These are phyloP conservation scores for Chouioia cunea DNA, from an alignment of 2,888 invertebrate genomes.

Conservation along the genomic window DNA sequence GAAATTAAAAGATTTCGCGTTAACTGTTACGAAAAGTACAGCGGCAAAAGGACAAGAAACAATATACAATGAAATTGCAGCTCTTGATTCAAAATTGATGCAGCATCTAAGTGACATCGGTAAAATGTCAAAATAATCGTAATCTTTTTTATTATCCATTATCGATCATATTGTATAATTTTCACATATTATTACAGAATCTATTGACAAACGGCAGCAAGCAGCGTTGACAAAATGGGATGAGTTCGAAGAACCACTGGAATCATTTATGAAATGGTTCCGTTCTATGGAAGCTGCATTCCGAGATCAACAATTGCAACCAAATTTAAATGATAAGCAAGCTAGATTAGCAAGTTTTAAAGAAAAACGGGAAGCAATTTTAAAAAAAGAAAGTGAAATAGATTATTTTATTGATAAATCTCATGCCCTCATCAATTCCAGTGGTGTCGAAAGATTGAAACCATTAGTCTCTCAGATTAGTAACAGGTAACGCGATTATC, in stretches of 20 bases:
- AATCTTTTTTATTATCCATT: slow-evolving; percentile 13
- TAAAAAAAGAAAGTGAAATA: slow-evolving; percentile 85
- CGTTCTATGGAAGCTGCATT: slow-evolving; percentile 86
- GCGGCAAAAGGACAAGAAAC: slow-evolving; percentile 82
- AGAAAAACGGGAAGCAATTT: slow-evolving; percentile 81
- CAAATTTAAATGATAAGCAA: slow-evolving; percentile 85
- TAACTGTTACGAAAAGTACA: slow-evolving; percentile 80
- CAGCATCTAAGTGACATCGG: slow-evolving; percentile 78
- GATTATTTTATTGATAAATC: slow-evolving; percentile 91
- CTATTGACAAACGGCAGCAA: slow-evolving; percentile 80
- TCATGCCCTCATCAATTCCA: slow-evolving; percentile 86
- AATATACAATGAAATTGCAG: slow-evolving; percentile 80
- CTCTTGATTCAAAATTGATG: slow-evolving; percentile 76
- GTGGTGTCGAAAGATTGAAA: slow-evolving; percentile 87
- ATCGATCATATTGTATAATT: slow-evolving; percentile 4
- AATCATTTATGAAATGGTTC: slow-evolving; percentile 88
- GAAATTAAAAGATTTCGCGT: slow-evolving; percentile 76
- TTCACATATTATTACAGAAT: slow-evolving; percentile 65
- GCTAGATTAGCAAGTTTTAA: slow-evolving; percentile 79
- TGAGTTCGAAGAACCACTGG: slow-evolving; percentile 85
- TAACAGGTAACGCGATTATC: slow-evolving; percentile 71
- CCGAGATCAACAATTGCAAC: slow-evolving; percentile 87
- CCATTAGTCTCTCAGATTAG: slow-evolving; percentile 91
- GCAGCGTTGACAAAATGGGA: slow-evolving; percentile 86
- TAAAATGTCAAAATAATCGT: slow-evolving; percentile 53